Percentiles rank a stretch among this genome's conserved stretches.
These are phyloP conservation scores for Drosophila watanabei DNA, from an alignment of 1,140 invertebrate species.

Conservation along the genomic window DNA sequence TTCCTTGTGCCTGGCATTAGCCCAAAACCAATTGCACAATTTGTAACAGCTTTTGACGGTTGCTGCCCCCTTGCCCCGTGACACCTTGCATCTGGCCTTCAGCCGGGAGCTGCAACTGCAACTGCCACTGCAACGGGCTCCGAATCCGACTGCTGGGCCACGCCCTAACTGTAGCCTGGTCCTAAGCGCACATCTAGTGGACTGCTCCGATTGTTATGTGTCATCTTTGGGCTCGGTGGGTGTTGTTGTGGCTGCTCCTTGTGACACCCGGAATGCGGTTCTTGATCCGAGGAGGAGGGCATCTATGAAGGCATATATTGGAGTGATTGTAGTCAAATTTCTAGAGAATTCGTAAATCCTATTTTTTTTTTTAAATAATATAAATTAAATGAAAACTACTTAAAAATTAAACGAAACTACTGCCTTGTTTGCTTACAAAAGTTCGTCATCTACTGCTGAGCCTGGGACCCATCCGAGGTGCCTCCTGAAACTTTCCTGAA, in stretches of 20 bases:
- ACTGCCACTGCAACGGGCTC: constrained; percentile 20
- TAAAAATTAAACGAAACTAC: neutral
- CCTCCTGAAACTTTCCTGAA: neutral
- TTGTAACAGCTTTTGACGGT: constrained; percentile 81
- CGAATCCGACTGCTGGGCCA: constrained; percentile 33
- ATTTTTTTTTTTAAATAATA: neutral
- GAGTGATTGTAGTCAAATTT: neutral
- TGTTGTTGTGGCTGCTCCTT: constrained; percentile 23
- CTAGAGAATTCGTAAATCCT: neutral
- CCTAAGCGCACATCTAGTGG: neutral
- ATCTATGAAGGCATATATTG: neutral
- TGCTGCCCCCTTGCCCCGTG: constrained; percentile 36
- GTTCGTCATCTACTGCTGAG: neutral
- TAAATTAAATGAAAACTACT: neutral
- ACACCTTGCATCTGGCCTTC: constrained; percentile 31
- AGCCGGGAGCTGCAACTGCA: constrained; percentile 52
- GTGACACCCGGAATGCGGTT: constrained; percentile 32
- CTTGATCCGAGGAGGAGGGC: neutral
- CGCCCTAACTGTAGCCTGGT: constrained; percentile 36
- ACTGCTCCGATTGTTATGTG: constrained; percentile 51
- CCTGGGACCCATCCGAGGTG: neutral
- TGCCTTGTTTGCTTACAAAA: neutral
- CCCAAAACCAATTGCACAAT: constrained; percentile 82
- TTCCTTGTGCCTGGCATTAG: constrained; percentile 62
- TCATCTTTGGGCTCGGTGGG: constrained; percentile 56